Conservation (phyloP, 2,888 invertebrate species). For the Ophion obscuratus region DNA sequence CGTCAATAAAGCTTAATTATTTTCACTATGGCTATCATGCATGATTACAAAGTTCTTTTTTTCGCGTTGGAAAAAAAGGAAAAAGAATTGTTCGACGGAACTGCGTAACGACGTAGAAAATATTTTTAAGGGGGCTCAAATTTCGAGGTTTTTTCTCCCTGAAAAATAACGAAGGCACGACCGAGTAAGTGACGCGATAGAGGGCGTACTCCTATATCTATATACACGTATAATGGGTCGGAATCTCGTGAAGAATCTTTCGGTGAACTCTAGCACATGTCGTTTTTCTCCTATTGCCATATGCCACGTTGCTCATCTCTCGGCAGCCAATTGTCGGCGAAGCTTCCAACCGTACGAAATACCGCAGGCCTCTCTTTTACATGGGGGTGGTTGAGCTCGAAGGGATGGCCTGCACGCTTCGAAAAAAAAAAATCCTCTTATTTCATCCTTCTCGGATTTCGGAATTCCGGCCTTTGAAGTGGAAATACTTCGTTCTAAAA, state of each 20-base stretch:
- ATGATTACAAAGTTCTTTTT: background rate
- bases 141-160: conserved; percentile 3
- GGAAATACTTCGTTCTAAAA: no score
- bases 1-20: background rate
- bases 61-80: background rate
- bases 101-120: background rate
- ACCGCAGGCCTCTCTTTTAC: conserved; percentile 19
- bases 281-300: conserved; percentile 57
- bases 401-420: background rate
- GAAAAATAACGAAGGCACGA: conserved; percentile 24
- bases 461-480: conserved; percentile 3
- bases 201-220: background rate
- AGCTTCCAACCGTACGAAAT: background rate
- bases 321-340: conserved; percentile 45
- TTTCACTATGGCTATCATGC: background rate
- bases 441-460: conserved; percentile 48
- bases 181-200: conserved; percentile 7
- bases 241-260: conserved; percentile 62
- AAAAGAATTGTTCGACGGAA: background rate
- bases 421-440: conserved; percentile 18
- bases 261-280: conserved; percentile 60
- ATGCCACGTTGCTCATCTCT: conserved; percentile 57
- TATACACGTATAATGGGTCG: background rate
- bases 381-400: conserved; percentile 46
- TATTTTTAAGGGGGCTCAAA: conserved; percentile 27